Evolutionary conservation across 2,888 invertebrate genomes (phyloP).

Genomic region (Colostygia pectinataria): DNA sequence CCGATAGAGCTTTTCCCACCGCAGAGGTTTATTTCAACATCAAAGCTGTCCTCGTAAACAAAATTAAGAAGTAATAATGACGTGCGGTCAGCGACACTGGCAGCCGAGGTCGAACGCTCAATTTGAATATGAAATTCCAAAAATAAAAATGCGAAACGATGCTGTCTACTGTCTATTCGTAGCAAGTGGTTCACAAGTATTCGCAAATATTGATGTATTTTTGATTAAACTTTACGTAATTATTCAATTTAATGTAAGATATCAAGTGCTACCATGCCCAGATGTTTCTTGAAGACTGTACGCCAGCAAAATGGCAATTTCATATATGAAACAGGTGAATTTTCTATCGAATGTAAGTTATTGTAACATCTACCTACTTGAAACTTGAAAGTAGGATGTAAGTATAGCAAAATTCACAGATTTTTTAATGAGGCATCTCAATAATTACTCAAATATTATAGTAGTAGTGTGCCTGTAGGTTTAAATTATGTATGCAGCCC

Average conservation of each 20-base stretch:
- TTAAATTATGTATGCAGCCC: too few species aligned
- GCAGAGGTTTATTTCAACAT: conserved; percentile 46
- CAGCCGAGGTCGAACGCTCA: conserved; percentile 44
- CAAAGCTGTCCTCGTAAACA: conserved; percentile 46
- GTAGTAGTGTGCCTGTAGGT: too few species aligned
- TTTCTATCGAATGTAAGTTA: conserved; percentile 57
- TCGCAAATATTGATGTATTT: conserved; percentile 33
- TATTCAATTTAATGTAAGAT: conserved; percentile 18
- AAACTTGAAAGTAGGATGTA: conserved; percentile 1
- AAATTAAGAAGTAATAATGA: conserved; percentile 39
- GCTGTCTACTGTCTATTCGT: conserved; percentile 67
- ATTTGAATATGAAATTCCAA: conserved; percentile 65
- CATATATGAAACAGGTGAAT: conserved; percentile 60
- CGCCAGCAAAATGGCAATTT: conserved; percentile 54
- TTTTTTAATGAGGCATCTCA: too few species aligned
- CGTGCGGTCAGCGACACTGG: conserved; percentile 48
- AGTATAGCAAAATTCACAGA: not conserved
- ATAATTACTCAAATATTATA: too few species aligned
- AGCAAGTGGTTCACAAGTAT: conserved; percentile 75
- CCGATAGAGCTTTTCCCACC: conserved; percentile 54
- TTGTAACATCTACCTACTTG: conserved; percentile 7
- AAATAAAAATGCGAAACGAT: conserved; percentile 60
- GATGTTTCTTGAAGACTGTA: conserved; percentile 68
- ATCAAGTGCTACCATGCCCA: conserved; percentile 58
- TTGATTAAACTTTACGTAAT: conserved; percentile 18